Conservation (phyloP, 2,888 invertebrate genomes). For the Drosophila prolongata region DNA sequence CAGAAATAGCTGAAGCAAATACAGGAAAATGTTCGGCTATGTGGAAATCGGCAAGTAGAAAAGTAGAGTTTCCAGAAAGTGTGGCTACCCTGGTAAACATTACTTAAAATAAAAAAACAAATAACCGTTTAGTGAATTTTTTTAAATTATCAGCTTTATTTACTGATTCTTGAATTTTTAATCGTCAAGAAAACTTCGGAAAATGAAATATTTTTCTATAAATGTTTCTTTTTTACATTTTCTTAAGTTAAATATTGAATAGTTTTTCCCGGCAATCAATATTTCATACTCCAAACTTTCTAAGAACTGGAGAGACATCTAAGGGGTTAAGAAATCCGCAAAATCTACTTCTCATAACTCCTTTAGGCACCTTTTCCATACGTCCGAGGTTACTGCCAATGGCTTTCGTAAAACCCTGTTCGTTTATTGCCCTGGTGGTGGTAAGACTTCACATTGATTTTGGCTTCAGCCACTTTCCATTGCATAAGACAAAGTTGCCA, state of each 20-base stretch:
- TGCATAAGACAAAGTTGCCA: slow-evolving; percentile 71
- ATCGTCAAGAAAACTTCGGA: too few relatives aligned
- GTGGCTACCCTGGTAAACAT: neutral
- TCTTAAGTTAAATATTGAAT: too few relatives aligned
- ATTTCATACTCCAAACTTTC: neutral
- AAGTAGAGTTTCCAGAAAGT: neutral
- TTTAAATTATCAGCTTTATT: too few relatives aligned
- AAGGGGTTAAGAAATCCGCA: too few relatives aligned
- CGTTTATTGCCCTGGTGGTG: slow-evolving; percentile 7
- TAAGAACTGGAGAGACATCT: neutral
- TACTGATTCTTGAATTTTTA: too few relatives aligned
- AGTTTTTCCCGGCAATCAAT: neutral
- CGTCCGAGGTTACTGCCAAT: slow-evolving; percentile 31
- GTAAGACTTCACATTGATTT: slow-evolving; percentile 47
- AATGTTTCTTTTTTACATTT: too few relatives aligned
- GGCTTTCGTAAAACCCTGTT: slow-evolving; percentile 17
- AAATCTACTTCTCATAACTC: too few relatives aligned
- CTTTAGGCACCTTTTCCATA: neutral
- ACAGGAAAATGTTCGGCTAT: slow-evolving; percentile 10
- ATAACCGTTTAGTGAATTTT: too few relatives aligned
- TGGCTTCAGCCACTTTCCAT: slow-evolving; percentile 70
- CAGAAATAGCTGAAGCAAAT: slow-evolving; percentile 21
- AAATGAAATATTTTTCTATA: too few relatives aligned
- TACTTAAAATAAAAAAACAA: too few relatives aligned
- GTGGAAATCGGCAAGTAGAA: slow-evolving; percentile 4